A percentile compares a stretch with the other conserved stretches of the same genome.
Evolutionary conservation across 2,113 vertebrate genomes (phyloP).

Genomic region (Rutilus rutilus): DNA sequence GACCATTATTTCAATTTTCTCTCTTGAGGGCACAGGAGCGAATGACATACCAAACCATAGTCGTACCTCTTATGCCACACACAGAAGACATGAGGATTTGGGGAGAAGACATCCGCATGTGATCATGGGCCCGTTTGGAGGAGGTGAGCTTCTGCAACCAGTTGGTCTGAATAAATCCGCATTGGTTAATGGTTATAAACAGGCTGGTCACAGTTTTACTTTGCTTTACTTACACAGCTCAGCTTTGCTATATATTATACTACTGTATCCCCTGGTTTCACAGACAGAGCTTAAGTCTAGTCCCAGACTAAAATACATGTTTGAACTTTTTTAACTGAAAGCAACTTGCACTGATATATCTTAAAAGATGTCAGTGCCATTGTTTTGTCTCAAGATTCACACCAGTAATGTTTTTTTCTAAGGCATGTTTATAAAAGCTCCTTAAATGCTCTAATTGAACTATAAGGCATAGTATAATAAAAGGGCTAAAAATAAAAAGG

Average conservation of each 20-base stretch:
- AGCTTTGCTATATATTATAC: not conserved
- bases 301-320: too few species aligned
- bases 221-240: not conserved
- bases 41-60: slow-evolving; percentile 98
- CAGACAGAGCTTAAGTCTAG: too few species aligned
- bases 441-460: too few species aligned
- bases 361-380: too few species aligned
- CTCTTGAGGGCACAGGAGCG: slow-evolving; percentile 90
- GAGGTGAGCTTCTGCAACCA: slow-evolving; percentile 83
- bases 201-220: not conserved
- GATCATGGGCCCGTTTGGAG: slow-evolving; percentile 99
- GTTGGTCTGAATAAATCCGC: not conserved
- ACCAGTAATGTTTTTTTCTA: too few species aligned
- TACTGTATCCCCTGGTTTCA: not conserved
- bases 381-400: too few species aligned
- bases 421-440: too few species aligned
- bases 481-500: too few species aligned
- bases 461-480: too few species aligned
- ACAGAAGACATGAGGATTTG: slow-evolving; percentile 99
- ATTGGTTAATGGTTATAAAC: not conserved
- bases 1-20: slow-evolving; percentile 27
- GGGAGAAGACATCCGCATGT: slow-evolving; percentile 98
- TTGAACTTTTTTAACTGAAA: too few species aligned
- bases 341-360: too few species aligned
- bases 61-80: slow-evolving; percentile 98